phyloP scores from a whole-genome alignment of 92 coral and sea anemone genomes.

The Epizoanthus rinbou region DNA sequence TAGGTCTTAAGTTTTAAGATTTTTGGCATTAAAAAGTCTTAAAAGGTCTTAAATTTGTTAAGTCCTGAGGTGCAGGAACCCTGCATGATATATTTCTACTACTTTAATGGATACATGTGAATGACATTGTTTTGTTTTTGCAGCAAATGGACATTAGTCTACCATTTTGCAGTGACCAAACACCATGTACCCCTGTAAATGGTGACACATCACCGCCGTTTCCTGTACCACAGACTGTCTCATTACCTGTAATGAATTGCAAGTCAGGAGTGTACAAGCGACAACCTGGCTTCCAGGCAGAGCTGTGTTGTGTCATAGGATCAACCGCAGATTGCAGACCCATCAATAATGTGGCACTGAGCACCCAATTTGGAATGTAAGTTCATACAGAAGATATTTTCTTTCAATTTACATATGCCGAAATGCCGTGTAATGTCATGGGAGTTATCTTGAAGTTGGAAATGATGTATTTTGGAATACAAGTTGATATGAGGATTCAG shows the following conservation, averaged over 20 bases:
- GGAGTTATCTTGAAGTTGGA: background rate
- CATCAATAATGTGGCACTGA: slow-evolving; percentile 69
- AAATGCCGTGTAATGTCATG: too few relatives aligned
- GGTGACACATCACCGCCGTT: slow-evolving; percentile 23
- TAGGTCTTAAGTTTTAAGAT: too few relatives aligned
- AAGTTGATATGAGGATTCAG: background rate
- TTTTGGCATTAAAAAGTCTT: too few relatives aligned
- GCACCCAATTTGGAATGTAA: slow-evolving; percentile 98
- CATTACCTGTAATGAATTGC: slow-evolving; percentile 54
- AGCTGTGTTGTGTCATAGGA: slow-evolving; percentile 74
- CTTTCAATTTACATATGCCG: too few relatives aligned
- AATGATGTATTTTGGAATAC: background rate
- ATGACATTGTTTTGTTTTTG: slow-evolving; percentile 1
- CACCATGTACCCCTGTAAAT: slow-evolving; percentile 5
- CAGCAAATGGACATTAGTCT: slow-evolving; percentile 39
- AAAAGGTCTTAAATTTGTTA: too few relatives aligned
- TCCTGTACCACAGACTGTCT: slow-evolving; percentile 30
- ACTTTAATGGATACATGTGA: too few relatives aligned
- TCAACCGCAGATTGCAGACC: slow-evolving; percentile 70
- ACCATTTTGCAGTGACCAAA: slow-evolving; percentile 6
- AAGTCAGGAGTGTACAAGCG: slow-evolving; percentile 83
- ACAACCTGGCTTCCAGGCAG: slow-evolving; percentile 91
- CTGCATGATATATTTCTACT: too few relatives aligned
- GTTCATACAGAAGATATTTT: slow-evolving; percentile 17
- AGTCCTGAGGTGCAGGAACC: too few relatives aligned